phyloP scores from a whole-genome alignment of 2,113 vertebrate species.

The Neodon shergylaensis region DNA sequence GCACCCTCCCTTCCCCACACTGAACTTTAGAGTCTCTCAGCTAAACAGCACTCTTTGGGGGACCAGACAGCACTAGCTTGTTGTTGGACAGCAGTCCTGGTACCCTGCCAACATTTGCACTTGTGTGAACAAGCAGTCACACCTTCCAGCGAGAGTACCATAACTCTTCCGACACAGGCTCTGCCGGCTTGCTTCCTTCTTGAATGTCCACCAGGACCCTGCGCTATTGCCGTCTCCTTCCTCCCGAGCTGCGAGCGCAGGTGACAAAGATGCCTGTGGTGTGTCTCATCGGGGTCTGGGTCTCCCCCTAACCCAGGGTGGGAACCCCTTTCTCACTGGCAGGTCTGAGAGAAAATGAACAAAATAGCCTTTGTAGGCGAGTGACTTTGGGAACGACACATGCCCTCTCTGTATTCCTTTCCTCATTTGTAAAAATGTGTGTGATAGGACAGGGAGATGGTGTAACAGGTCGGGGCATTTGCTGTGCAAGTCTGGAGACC shows the following conservation, averaged over 20 bases:
- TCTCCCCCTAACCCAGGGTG: neutral
- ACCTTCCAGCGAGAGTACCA: neutral
- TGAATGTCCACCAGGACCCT: rapidly evolving
- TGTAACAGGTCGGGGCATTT: neutral
- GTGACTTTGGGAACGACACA: neutral
- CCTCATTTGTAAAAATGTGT: neutral
- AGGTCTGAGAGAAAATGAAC: neutral
- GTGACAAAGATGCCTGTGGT: neutral
- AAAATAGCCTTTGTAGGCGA: neutral
- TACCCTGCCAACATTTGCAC: too few relatives aligned
- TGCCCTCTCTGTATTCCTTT: neutral
- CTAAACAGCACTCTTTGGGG: neutral
- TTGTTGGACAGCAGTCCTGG: too few relatives aligned
- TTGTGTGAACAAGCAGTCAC: neutral
- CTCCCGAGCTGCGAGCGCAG: rapidly evolving
- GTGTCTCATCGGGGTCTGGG: neutral
- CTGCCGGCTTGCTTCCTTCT: neutral
- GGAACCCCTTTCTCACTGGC: neutral
- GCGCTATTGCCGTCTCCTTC: too few relatives aligned
- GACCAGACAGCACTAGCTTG: neutral
- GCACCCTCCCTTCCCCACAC: neutral
- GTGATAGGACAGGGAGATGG: too few relatives aligned
- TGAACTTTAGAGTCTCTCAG: neutral
- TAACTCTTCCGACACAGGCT: neutral
- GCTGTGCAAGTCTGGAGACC: neutral